These are phyloP conservation scores for Halisarca cf. caerulea DNA, from an alignment of 37 sponge, comb jelly and placozoan species.

Conservation along the genomic window DNA sequence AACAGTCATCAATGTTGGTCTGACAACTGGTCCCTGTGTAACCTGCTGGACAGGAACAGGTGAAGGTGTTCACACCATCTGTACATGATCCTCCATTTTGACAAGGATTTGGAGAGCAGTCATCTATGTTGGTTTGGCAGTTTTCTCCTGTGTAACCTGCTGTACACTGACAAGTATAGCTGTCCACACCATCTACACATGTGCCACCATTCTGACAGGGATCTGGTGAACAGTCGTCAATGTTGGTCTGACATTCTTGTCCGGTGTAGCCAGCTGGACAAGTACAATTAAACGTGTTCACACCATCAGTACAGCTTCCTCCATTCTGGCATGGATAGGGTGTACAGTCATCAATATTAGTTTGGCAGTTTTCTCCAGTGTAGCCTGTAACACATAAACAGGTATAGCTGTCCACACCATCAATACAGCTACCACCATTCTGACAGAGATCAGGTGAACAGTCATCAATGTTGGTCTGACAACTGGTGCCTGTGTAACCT, in stretches of 20 bases:
- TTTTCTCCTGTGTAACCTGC: conserved; percentile 65
- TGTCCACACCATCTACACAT: conserved; percentile 61
- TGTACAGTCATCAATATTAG: not conserved
- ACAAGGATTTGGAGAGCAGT: conserved; percentile 43
- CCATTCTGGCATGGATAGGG: conserved; percentile 37
- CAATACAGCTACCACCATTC: conserved; percentile 39
- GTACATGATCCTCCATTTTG: conserved; percentile 26
- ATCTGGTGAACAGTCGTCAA: conserved; percentile 53
- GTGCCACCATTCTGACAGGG: conserved; percentile 78
- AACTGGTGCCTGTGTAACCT: conserved; percentile 20
- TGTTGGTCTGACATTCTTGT: conserved; percentile 43
- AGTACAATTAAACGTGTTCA: conserved; percentile 55
- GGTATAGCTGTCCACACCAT: conserved; percentile 12
- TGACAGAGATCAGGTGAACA: conserved; percentile 20
- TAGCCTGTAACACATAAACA: conserved; percentile 14
- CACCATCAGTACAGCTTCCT: conserved; percentile 16
- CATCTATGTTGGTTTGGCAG: conserved; percentile 60
- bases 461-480: conserved; percentile 15
- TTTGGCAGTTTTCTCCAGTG: conserved; percentile 20
- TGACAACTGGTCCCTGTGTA: not conserved
- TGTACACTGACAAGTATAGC: conserved; percentile 58
- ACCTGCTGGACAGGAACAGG: conserved; percentile 14
- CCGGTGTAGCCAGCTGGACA: conserved; percentile 84
- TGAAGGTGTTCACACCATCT: conserved; percentile 10
- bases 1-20: conserved; percentile 3